Conservation (phyloP, 2,113 vertebrate species). For the Gopherus evgoodei region DNA sequence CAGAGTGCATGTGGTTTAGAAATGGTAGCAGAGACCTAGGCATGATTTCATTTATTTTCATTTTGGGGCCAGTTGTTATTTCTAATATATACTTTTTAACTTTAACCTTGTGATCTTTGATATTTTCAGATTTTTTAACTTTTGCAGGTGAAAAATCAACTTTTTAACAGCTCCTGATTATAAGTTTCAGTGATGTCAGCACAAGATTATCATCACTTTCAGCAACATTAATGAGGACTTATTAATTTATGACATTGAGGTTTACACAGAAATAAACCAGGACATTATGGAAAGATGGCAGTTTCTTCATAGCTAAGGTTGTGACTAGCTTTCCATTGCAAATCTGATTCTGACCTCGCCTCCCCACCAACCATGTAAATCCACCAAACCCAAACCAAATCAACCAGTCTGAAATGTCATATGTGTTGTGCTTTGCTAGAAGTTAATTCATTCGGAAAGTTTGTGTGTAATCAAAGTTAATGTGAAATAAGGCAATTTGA, state of each 20-base stretch:
- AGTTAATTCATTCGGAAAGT: slow-evolving; percentile 4
- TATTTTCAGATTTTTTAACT: slow-evolving; percentile 38
- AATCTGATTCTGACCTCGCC: background rate
- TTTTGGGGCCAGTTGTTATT: slow-evolving; percentile 67
- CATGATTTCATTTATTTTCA: slow-evolving; percentile 76
- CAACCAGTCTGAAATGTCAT: slow-evolving; percentile 36
- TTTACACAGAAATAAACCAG: slow-evolving; percentile 67
- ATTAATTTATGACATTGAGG: slow-evolving; percentile 46
- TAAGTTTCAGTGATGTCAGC: slow-evolving; percentile 38
- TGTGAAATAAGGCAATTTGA: background rate
- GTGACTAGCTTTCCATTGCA: slow-evolving; percentile 18
- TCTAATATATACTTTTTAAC: slow-evolving; percentile 52
- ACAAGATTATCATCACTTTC: slow-evolving; percentile 49
- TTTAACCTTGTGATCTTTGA: slow-evolving; percentile 71
- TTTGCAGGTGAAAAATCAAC: slow-evolving; percentile 44
- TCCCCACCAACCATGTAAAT: background rate
- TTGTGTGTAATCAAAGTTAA: slow-evolving; percentile 17
- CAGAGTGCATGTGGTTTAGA: slow-evolving; percentile 40
- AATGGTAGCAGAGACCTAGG: slow-evolving; percentile 37
- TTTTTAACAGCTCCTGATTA: slow-evolving; percentile 36
- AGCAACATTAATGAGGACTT: background rate
- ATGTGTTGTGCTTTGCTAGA: background rate
- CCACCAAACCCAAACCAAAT: slow-evolving; percentile 14
- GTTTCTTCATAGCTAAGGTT: background rate
- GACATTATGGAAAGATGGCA: slow-evolving; percentile 29